Percentiles rank a stretch among this genome's conserved stretches.
phyloP scores from a whole-genome alignment of 2,797 vertebrate species.

The Coreius guichenoti region DNA sequence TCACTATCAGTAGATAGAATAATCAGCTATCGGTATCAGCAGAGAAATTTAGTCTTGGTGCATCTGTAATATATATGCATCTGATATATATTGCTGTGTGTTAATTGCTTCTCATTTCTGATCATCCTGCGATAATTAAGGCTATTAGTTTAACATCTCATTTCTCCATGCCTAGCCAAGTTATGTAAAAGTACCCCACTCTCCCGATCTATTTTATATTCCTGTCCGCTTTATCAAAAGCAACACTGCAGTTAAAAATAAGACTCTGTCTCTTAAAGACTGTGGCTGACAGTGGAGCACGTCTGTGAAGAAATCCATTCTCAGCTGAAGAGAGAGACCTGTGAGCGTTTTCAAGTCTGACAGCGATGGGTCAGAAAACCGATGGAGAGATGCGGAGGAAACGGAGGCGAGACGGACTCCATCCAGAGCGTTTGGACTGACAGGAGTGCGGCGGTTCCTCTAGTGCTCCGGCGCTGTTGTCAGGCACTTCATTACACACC shows the following conservation, averaged over 20 bases:
- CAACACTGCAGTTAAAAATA: constrained; percentile 5
- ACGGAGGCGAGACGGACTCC: not conserved
- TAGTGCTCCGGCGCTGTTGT: constrained; percentile 24
- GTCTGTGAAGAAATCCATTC: constrained; percentile 10
- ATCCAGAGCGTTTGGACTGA: not conserved
- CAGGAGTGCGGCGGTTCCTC: not conserved
- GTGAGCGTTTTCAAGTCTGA: constrained; percentile 35
- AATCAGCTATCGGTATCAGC: too few relatives aligned
- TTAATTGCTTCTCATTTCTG: not conserved
- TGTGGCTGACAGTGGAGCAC: not conserved
- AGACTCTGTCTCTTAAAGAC: not conserved
- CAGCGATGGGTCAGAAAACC: constrained; percentile 7
- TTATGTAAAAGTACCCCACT: not conserved
- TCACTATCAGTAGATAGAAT: too few relatives aligned
- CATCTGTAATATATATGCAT: not conserved
- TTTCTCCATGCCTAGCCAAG: not conserved
- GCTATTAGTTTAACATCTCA: too few relatives aligned
- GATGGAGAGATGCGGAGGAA: not conserved
- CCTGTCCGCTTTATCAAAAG: constrained; percentile 1
- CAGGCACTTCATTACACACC: constrained; percentile 58
- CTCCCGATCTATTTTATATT: constrained; percentile 9
- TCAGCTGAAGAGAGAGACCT: not conserved
- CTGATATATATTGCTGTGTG: not conserved
- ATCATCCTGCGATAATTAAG: not conserved
- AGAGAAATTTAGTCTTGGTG: not conserved